Evolutionary conservation across 2,113 vertebrate genomes (phyloP), one percentile per base, ranked within the genome.

Genomic region (Callithrix jacchus): DNA sequence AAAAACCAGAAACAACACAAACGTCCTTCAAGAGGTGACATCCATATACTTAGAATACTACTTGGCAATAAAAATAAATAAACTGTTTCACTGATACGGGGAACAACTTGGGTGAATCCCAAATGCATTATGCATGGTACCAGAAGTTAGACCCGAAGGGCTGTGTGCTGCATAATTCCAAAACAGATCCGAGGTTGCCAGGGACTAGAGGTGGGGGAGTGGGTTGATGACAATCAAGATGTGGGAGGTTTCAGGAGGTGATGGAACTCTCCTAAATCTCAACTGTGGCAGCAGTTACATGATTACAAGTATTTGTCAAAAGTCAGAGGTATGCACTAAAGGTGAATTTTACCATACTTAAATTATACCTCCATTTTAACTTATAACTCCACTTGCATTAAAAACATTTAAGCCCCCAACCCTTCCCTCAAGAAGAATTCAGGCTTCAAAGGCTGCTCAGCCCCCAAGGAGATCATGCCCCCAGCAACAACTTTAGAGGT

Each of bases 41-140:
- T 9, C 49, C 58, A 35, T 2, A 6, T 18, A 32, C 7, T 32
- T 37, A 68, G 64, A 66, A 73, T 47, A 49, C 23, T 42, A 45
- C 12, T 45, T 8, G 5, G 27, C 8, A 30, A n/a, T 42, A 11
- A 89, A 40, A 77, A 68, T 11, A 20, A 54, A 23, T 6, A 16
- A 37, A 35, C 20, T 35, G 1, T 40, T n/a, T 66, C n/a, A 4
- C 20, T n/a, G 42, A 18, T 9, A 20, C 1, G 2, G 3, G 12
- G n/a, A 86, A 18, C 23, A 30, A 4, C 32, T 6, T 47, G 6
- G 23, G 32, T 23, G 21, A 32, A 8, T 73, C 58, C 23, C 58
- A 54, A 32, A 54, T 1, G n/a, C 61, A 4, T 12, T 76, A 7
- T 35, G 35, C 87, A 21, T 16, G 42, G 27, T 32, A 1, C 37